phyloP scores from a whole-genome alignment of 2,113 vertebrate species.

The Craseonycteris thonglongyai region DNA sequence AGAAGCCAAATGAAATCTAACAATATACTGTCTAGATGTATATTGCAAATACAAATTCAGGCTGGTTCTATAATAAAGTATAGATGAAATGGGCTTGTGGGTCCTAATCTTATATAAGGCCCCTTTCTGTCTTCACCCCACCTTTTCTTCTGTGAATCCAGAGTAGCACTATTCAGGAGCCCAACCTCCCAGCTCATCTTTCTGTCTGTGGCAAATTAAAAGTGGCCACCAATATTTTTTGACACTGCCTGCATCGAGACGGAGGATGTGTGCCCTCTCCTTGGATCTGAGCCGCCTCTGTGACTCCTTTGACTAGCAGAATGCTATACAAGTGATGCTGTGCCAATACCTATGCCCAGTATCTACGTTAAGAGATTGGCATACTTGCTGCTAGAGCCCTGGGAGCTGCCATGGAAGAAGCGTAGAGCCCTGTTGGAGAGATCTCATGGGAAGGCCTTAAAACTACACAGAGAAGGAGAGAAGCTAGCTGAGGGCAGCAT shows the following conservation, averaged over 20 bases:
- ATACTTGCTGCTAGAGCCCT: background rate
- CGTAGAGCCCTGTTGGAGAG: background rate
- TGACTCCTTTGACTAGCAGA: background rate
- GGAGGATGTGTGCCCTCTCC: background rate
- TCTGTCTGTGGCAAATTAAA: background rate
- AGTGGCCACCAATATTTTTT: background rate
- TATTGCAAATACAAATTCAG: background rate
- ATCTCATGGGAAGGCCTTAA: background rate
- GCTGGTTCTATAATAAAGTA: background rate
- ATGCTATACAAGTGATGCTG: background rate
- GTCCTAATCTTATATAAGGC: background rate
- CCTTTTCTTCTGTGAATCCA: background rate
- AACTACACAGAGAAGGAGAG: background rate
- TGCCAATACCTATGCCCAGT: background rate
- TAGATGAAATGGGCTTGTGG: background rate
- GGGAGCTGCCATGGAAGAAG: background rate
- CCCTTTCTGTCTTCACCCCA: background rate
- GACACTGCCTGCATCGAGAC: background rate
- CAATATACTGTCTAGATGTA: background rate
- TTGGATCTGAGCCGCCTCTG: background rate
- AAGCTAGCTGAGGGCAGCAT: background rate
- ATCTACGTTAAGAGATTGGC: background rate
- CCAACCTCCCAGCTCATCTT: background rate
- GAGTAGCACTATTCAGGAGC: background rate
- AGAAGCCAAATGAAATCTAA: constrained; percentile 22